Evolutionary conservation across 2,797 vertebrate species (phyloP).

Genomic region (Pseudocheirus occidentalis): DNA sequence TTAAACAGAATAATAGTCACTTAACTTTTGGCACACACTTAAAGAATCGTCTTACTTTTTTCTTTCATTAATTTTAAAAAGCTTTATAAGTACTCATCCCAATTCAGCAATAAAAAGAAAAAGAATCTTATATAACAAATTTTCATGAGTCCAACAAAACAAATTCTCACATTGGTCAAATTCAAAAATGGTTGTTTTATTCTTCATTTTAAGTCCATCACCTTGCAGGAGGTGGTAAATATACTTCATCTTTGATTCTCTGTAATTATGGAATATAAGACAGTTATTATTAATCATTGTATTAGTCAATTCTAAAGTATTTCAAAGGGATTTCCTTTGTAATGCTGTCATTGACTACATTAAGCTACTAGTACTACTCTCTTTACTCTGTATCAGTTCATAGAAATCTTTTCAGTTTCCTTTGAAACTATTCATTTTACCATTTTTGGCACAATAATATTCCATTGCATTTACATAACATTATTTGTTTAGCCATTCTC

Average conservation of each 20-base stretch:
- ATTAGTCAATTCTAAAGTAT: too few relatives aligned
- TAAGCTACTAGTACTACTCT: neutral
- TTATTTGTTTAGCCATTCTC: neutral
- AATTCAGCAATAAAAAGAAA: neutral
- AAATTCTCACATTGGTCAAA: neutral
- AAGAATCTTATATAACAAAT: neutral
- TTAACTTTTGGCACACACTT: neutral
- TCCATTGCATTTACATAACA: neutral
- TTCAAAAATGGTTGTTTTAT: neutral
- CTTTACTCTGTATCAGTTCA: neutral
- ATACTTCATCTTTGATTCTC: neutral
- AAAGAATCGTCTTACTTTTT: neutral
- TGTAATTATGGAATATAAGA: neutral
- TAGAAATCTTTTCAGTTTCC: neutral
- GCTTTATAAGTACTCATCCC: neutral
- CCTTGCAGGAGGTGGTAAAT: neutral
- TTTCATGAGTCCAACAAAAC: neutral
- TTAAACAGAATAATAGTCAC: neutral
- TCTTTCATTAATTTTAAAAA: neutral
- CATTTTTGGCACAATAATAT: neutral
- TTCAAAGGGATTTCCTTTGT: too few relatives aligned
- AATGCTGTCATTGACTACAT: too few relatives aligned
- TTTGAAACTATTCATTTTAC: neutral
- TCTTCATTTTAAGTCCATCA: neutral
- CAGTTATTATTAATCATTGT: neutral